Percentiles rank a stretch among this genome's conserved stretches.
These are phyloP conservation scores for Aphaenogaster ashmeadi DNA, from an alignment of 1,140 invertebrate genomes.

Conservation along the genomic window DNA sequence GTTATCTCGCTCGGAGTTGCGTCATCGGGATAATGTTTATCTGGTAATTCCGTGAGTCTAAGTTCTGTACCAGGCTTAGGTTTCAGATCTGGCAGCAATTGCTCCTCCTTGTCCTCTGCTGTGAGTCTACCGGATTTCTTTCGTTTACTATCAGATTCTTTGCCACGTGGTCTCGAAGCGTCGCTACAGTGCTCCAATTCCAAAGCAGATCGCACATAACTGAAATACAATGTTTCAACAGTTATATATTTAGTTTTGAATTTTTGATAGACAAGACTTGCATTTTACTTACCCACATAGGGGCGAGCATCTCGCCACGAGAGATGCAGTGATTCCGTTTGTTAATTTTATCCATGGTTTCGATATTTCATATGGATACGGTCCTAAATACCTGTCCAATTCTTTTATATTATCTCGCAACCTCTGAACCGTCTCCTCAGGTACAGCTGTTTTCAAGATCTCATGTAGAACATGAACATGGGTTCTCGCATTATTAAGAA, in stretches of 20 bases:
- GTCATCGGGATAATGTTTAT: conserved; percentile 92
- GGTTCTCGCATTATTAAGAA: not conserved
- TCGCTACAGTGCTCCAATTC: conserved; percentile 90
- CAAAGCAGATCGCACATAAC: conserved; percentile 89
- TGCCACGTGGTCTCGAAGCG: conserved; percentile 89
- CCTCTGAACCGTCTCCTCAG: conserved; percentile 88
- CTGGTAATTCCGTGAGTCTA: conserved; percentile 92
- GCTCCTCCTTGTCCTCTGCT: conserved; percentile 90
- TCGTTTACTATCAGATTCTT: conserved; percentile 65
- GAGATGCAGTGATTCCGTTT: conserved; percentile 76
- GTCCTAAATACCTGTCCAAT: conserved; percentile 94
- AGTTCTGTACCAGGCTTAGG: conserved; percentile 93
- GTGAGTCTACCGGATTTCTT: conserved; percentile 84
- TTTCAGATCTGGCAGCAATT: conserved; percentile 94
- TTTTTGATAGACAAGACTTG: not conserved
- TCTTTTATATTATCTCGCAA: conserved; percentile 92
- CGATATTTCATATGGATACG: conserved; percentile 97
- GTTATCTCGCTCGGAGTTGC: conserved; percentile 94
- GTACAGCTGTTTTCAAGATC: conserved; percentile 80
- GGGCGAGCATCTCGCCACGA: conserved; percentile 83
- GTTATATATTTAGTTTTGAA: not conserved
- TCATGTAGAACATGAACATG: not conserved
- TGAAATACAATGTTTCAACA: conserved; percentile 66
- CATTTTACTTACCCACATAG: conserved; percentile 80
- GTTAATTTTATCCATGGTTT: conserved; percentile 95